Evolutionary conservation across 2,113 vertebrate genomes (phyloP), one percentile per base, ranked within the genome.

Genomic region (Bufo gargarizans): DNA sequence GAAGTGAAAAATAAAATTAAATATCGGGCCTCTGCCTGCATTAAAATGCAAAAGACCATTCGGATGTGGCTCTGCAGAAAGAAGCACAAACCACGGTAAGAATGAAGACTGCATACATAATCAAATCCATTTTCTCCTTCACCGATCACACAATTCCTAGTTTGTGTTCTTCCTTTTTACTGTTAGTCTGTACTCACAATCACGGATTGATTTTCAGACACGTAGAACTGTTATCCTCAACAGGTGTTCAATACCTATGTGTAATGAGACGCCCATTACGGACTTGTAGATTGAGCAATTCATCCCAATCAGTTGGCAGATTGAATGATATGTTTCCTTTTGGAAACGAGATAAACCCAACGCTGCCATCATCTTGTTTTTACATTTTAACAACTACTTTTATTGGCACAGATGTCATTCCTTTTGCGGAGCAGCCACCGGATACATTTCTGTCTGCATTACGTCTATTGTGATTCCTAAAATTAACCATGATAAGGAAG

Each of bases 61-160:
- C 96, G 98, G 65, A 99, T 99, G 98, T 99, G 98, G 98, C 96
- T 99, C 86, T 99, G 98, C 95, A 97, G 94, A 94, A 97, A 92
- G 91, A 98, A 97, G 90, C 97, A 99, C 94, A 98, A 97, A 93
- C 97, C 98, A 77, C 96, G 98, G 98, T 99, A 94, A 94, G 96
- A 88, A 56, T 19, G 58, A 79, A 84, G 45, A 22, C 9, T 76
- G 67, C 33, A 49, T 83, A 61, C 69, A 76, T 74, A 83, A 83
- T 61, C 45, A 53, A 53, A 22, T 58, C 63, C 67, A 47, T 76
- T 74, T 74, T 76, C 76, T 80, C 47, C 50, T 45, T 79, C 85
- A 19, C 49, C 20, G 4, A 43, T 86, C 77, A 50, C 63, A 17
- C 78, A 53, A 63, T 76, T 47, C 49, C 4, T 43, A 5, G 69